Conservation (phyloP, 2,113 vertebrate species). For the Chunga burmeisteri region DNA sequence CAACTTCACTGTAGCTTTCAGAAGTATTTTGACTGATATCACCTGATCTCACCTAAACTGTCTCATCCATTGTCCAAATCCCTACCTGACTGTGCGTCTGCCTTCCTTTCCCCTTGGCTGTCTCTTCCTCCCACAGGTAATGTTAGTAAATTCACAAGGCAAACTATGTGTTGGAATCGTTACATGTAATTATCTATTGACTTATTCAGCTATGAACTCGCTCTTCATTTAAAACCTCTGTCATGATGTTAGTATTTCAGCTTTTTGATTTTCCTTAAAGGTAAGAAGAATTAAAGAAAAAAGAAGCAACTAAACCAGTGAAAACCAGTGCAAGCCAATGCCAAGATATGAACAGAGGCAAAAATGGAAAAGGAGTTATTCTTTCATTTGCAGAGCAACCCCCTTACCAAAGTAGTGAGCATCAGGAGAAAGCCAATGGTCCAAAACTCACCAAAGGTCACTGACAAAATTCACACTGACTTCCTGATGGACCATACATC, state of each 20-base stretch:
- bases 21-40: neutral
- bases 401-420: neutral
- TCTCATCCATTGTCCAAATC: neutral
- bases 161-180: neutral
- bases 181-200: neutral
- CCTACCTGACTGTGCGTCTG: neutral
- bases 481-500: neutral
- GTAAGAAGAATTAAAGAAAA: neutral
- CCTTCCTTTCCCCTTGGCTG: neutral
- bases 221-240: neutral
- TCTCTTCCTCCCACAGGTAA: neutral
- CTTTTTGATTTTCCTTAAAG: neutral
- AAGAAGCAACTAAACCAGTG: neutral
- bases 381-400: neutral
- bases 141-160: neutral
- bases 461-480: neutral
- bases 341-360: neutral
- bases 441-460: neutral
- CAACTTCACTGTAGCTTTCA: neutral
- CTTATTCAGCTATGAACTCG: neutral
- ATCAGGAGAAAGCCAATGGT: neutral
- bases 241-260: neutral
- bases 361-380: neutral
- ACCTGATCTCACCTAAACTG: neutral
- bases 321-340: neutral